These are phyloP conservation scores for Acropternis orthonyx DNA, from an alignment of 2,797 vertebrate species.

Conservation along the genomic window DNA sequence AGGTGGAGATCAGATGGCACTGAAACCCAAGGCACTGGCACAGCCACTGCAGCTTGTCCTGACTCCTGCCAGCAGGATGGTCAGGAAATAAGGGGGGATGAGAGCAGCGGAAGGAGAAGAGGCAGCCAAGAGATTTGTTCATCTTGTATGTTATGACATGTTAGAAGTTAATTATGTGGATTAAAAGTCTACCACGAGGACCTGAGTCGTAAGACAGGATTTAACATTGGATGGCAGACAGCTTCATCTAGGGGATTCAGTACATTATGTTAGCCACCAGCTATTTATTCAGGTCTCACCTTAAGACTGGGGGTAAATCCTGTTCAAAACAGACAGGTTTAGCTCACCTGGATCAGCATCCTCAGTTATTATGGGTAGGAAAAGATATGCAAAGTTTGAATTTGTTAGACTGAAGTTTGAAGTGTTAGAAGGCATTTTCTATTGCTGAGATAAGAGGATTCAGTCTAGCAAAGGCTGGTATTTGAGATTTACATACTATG, in stretches of 20 bases:
- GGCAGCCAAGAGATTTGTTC: background rate
- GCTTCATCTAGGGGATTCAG: background rate
- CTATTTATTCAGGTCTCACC: background rate
- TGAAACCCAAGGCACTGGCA: background rate
- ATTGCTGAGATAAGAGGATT: background rate
- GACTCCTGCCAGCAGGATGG: background rate
- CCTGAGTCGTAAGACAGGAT: background rate
- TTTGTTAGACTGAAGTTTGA: background rate
- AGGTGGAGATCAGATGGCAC: background rate
- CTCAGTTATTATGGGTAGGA: background rate
- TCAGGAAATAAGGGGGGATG: accelerated
- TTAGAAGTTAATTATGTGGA: background rate
- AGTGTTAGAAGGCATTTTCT: background rate
- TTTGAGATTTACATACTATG: background rate
- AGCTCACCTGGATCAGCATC: background rate
- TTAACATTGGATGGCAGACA: background rate
- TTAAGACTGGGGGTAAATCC: background rate
- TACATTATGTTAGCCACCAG: accelerated
- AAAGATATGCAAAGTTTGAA: background rate
- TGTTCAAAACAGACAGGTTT: background rate
- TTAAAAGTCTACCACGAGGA: background rate
- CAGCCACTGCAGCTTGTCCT: accelerated
- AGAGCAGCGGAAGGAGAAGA: background rate
- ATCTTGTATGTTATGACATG: background rate
- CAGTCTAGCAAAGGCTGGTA: background rate